Percentiles rank a stretch among this genome's conserved stretches.
These are phyloP conservation scores for Alloplasta piceator DNA, from an alignment of 2,888 invertebrate genomes.

Conservation along the genomic window DNA sequence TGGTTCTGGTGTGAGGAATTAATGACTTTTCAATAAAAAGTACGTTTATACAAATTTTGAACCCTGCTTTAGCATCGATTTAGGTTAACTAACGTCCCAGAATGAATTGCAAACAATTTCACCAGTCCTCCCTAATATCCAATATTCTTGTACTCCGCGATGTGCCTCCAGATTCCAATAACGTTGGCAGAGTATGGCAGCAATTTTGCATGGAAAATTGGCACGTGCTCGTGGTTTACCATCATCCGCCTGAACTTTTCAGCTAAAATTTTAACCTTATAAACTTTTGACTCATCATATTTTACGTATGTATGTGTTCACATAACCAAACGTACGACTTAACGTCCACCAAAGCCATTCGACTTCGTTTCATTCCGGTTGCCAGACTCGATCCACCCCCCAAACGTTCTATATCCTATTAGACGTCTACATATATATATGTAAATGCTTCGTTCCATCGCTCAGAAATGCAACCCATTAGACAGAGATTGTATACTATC, in stretches of 20 bases:
- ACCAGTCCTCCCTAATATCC: background rate
- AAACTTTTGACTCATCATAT: slow-evolving; percentile 62
- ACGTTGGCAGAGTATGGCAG: slow-evolving; percentile 17
- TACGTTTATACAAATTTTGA: too few relatives aligned
- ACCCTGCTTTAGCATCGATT: background rate
- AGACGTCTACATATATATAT: background rate
- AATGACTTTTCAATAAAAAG: too few relatives aligned
- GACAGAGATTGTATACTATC: slow-evolving; percentile 56
- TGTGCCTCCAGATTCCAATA: slow-evolving; percentile 23
- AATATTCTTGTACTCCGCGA: slow-evolving; percentile 34
- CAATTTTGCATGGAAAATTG: slow-evolving; percentile 62
- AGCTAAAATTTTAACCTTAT: slow-evolving; percentile 49
- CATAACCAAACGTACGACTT: slow-evolving; percentile 37
- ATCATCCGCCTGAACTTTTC: slow-evolving; percentile 46
- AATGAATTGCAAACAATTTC: background rate
- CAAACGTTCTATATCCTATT: background rate
- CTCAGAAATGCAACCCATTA: slow-evolving; percentile 35
- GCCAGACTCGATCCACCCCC: slow-evolving; percentile 38
- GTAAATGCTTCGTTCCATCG: slow-evolving; percentile 6
- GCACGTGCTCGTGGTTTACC: slow-evolving; percentile 22
- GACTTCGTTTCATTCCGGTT: slow-evolving; percentile 59
- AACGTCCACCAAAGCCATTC: slow-evolving; percentile 53
- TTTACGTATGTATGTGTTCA: slow-evolving; percentile 8
- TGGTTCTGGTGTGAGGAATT: too few relatives aligned
- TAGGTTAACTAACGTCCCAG: background rate